Evolutionary conservation across 2,113 vertebrate species (phyloP).

Genomic region (Actinemys pallida): DNA sequence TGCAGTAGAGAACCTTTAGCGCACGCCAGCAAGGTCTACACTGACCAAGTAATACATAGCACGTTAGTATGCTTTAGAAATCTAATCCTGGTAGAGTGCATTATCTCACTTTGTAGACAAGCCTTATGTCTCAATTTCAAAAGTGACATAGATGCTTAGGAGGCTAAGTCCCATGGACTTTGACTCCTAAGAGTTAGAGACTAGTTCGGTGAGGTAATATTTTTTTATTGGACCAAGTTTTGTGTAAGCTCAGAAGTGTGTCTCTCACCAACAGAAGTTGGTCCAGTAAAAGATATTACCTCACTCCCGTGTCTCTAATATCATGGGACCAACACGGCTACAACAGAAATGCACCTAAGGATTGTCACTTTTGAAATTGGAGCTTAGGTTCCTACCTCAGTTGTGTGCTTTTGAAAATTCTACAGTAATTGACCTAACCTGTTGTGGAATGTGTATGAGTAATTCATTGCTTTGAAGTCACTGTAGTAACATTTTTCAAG

Average conservation of each 20-base stretch:
- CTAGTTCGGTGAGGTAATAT: not conserved
- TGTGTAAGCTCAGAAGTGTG: not conserved
- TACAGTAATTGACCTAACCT: not conserved
- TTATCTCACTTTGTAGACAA: not conserved
- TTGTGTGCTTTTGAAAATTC: not conserved
- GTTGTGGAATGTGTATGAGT: not conserved
- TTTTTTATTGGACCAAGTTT: not conserved
- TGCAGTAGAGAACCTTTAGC: not conserved
- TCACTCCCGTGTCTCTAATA: not conserved
- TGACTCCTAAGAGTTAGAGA: not conserved
- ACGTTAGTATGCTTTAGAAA: not conserved
- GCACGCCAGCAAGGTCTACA: too few relatives aligned
- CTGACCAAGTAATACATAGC: not conserved
- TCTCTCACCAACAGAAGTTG: not conserved
- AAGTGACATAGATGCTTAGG: not conserved
- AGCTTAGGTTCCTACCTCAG: not conserved
- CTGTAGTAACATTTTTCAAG: not conserved
- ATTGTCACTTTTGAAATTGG: not conserved
- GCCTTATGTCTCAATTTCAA: not conserved
- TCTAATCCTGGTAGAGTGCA: not conserved
- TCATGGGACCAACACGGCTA: not conserved
- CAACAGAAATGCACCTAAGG: not conserved
- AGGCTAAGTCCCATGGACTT: not conserved
- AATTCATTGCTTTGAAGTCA: not conserved
- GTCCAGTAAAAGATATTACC: not conserved